Evolutionary conservation across 2,113 vertebrate species (phyloP), one percentile per base, ranked within the genome.

Genomic region (Sylvilagus bachmani): DNA sequence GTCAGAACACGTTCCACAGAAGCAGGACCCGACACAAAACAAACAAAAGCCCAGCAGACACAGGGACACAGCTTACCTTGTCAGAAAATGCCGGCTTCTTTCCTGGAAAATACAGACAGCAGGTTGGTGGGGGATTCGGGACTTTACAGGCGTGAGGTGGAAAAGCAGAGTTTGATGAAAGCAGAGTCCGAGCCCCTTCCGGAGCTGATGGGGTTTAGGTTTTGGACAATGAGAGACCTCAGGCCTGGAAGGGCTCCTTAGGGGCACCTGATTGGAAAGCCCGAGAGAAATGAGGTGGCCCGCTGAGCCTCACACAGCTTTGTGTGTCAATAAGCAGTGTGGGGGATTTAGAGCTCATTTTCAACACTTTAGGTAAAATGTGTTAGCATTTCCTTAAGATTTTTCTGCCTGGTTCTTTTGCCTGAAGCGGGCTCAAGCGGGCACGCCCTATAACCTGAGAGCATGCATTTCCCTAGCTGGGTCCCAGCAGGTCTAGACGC

Each of bases 41-140:
- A 73, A 67, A 13, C n/a, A 33, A 66, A n/a, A n/a, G 21, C 53
- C 67, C 36, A 66, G 53, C 75, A 49, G 51, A 24, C 55, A 22
- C 24, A 66, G 58, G 55, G 85, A 25, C 36, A 67, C 25, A 1
- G 0, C 86, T 98, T 97, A 99, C 98, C 98, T 98, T 98, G 53
- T 98, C 98, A 90, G 98, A 94, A 96, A 98, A 58, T 0, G 10
- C 0, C 19, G 95, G 95, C 90, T 98, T 98, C 97, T 97, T 98
- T 74, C 97, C 98, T 99, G 94, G 71, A 97, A 98, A 95, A 0
- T 58, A 77, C 49, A 96, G 96, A 93, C 13, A 74, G 10, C 27
- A 66, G 31, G 29, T 2, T 6, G 77, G n/a, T 5, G 33, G 78
- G 96, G 36, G 78, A 64, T 71, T 36, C 25, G 55, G 25, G 53